A percentile compares a stretch with the other conserved stretches of the same genome.
Evolutionary conservation across 2,113 vertebrate genomes (phyloP).

Genomic region (Copsychus sechellarum): DNA sequence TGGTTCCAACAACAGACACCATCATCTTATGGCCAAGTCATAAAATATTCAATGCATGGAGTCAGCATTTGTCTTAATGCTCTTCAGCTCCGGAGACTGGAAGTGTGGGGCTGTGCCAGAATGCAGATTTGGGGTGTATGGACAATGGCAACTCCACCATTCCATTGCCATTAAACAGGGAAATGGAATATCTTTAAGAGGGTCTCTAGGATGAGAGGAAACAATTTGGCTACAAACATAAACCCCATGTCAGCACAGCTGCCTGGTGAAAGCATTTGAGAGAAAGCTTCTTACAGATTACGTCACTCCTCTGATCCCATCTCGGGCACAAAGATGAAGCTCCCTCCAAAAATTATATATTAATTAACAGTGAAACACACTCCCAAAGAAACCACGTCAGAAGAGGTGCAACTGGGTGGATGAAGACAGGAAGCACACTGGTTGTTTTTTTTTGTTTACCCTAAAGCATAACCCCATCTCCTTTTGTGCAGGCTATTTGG

Average conservation of each 20-base stretch:
- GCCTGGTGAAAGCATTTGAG: background rate
- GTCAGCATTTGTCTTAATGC: background rate
- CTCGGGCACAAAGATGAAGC: background rate
- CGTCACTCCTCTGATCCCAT: background rate
- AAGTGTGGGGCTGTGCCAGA: background rate
- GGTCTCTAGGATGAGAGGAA: background rate
- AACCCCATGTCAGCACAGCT: background rate
- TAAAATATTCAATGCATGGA: slow-evolving; percentile 15
- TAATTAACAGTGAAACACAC: background rate
- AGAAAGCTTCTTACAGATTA: background rate
- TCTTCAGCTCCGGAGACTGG: background rate
- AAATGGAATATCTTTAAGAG: background rate
- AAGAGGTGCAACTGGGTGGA: background rate
- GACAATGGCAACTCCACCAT: background rate
- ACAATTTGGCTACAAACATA: background rate
- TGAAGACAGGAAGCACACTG: background rate
- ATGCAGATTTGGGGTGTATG: background rate
- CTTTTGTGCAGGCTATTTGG: background rate
- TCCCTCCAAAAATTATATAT: background rate
- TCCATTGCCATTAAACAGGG: background rate
- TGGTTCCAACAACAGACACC: background rate
- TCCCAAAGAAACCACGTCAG: background rate
- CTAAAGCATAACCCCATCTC: background rate
- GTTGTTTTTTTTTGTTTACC: background rate
- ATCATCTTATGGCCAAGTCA: background rate